A percentile compares a stretch with the other conserved stretches of the same genome.
phyloP scores from a whole-genome alignment of 2,888 invertebrate species.

The Ommatoiulus sabulosus region DNA sequence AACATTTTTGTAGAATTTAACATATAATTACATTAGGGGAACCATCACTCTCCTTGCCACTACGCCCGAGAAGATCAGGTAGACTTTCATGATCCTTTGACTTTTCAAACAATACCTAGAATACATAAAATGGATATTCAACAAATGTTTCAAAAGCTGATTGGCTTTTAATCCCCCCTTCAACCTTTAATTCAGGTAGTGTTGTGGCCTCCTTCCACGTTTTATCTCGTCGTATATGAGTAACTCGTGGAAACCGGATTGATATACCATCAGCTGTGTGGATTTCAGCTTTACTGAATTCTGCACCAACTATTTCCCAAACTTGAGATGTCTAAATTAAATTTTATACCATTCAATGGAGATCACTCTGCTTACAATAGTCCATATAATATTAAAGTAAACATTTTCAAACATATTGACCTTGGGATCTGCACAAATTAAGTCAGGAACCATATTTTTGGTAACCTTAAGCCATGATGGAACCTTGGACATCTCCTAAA shows the following conservation, averaged over 20 bases:
- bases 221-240: constrained; percentile 82
- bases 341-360: not conserved
- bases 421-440: constrained; percentile 85
- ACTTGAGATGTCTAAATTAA: constrained; percentile 78
- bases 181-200: constrained; percentile 77
- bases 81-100: constrained; percentile 55
- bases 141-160: not conserved
- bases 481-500: constrained; percentile 74
- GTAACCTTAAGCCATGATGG: constrained; percentile 87
- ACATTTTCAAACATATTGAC: constrained; percentile 63
- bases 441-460: constrained; percentile 88
- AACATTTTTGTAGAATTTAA: too few relatives aligned
- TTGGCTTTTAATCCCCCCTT: not conserved
- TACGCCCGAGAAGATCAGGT: constrained; percentile 44
- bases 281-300: constrained; percentile 72
- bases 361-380: not conserved
- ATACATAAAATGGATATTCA: not conserved
- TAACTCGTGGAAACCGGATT: constrained; percentile 90
- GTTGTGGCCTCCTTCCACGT: constrained; percentile 85
- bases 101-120: constrained; percentile 54
- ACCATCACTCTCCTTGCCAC: not conserved
- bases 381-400: not conserved
- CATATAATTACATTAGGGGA: constrained; percentile 13
- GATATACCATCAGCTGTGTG: constrained; percentile 96
- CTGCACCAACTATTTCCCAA: constrained; percentile 91